phyloP scores from a whole-genome alignment of 2,888 invertebrate species.

The Agonopterix subpropinquella region DNA sequence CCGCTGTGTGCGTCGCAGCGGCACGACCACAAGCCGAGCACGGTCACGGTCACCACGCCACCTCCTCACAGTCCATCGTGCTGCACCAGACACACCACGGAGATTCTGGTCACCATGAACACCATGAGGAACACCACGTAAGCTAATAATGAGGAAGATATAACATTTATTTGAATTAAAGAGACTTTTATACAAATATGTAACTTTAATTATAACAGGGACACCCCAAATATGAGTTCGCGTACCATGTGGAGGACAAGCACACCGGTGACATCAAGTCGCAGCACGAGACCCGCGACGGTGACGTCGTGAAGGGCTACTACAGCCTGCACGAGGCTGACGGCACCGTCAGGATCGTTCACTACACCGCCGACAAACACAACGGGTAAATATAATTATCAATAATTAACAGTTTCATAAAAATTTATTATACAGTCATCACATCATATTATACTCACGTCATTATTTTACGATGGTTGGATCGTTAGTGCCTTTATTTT shows the following conservation, averaged over 20 bases:
- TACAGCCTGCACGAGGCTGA: constrained; percentile 76
- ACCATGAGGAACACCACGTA: neutral
- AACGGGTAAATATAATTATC: constrained; percentile 50
- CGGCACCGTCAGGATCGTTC: constrained; percentile 71
- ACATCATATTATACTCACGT: too few species aligned
- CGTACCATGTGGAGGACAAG: constrained; percentile 50
- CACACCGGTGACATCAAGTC: constrained; percentile 75
- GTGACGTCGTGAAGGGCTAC: constrained; percentile 71
- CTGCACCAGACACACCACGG: constrained; percentile 29
- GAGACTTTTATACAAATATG: too few species aligned
- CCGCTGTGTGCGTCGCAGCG: neutral
- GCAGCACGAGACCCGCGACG: constrained; percentile 70
- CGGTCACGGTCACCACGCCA: neutral
- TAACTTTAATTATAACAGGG: constrained; percentile 24
- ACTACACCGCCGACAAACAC: constrained; percentile 70
- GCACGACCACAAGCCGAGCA: constrained; percentile 1
- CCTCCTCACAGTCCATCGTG: constrained; percentile 33
- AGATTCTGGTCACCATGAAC: neutral
- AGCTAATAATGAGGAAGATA: too few species aligned
- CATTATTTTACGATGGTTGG: too few species aligned
- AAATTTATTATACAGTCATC: too few species aligned
- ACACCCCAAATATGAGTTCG: constrained; percentile 26
- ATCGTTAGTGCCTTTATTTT: too few species aligned
- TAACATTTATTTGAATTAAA: neutral
- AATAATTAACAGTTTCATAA: too few species aligned